Base-by-base conservation (phyloP, 1,140 invertebrate species). In the Oreohelix idahoensis region DNA sequence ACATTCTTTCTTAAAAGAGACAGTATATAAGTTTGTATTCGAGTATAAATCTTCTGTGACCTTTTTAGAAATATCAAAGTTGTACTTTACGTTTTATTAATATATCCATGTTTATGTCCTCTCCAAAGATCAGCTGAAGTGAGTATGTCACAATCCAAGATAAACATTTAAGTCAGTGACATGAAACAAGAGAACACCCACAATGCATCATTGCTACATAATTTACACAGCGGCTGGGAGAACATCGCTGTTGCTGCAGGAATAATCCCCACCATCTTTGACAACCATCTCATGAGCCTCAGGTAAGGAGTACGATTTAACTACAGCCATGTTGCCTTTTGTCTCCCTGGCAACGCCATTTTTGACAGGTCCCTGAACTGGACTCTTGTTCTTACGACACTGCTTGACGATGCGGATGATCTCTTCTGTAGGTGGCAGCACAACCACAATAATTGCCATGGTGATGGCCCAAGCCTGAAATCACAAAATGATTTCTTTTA, bases 361-460 rank as follows among this genome's bases (percentile, higher is more conserved):
- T 23, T 58, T 83, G 42, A 80, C 26, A 8, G 80, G 63, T 53
- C 80, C 76, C 29, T 39, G 53, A 32, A 51, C 53, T 23, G 84
- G 49, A 10, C 75, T 58, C 53, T 84, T 81, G 85, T 87, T 90
- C 51, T 88, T 84, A n/a, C 83, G 69, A 69, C 88, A 91, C 73
- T 90, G 89, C n/a, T 88, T 88, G 74, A 88, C 79, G 45, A 91
- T 89, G n/a, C 88, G 86, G 15, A 81, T 85, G 29, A 91, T 87
- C 84, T 91, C 90, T 71, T 91, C 89, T 20, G 86, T 76, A 17
- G 89, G 90, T 8, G 90, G 90, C 26, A 89, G 87, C 20, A 91
- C 78, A 35, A 91, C 89, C 29, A 91, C 89, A 29, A 91, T 87
- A 51, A 90, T 76, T 1, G 89, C 89, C 89, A 90, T 90, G 39